A percentile compares a stretch with the other conserved stretches of the same genome.
Conservation (phyloP, 1,140 invertebrate species). For the Macrobrachium rosenbergii region DNA sequence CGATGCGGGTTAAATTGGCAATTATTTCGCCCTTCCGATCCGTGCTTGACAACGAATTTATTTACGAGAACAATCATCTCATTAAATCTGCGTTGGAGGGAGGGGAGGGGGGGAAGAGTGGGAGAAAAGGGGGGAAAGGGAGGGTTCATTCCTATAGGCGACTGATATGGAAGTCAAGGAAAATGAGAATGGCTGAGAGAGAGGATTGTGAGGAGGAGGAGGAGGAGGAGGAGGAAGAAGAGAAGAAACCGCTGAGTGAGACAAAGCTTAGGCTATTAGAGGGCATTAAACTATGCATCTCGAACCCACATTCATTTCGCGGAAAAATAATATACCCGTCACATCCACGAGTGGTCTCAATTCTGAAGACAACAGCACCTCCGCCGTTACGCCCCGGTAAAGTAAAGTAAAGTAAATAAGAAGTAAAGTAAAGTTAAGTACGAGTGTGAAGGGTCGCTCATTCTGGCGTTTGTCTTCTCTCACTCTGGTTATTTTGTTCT, state of each 20-base stretch:
- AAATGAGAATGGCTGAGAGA: not conserved
- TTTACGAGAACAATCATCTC: constrained; percentile 32
- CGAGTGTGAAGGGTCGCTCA: too few relatives aligned
- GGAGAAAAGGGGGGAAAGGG: not conserved
- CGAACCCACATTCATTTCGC: not conserved
- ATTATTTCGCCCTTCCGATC: not conserved
- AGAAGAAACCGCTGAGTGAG: not conserved
- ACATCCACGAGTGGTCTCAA: not conserved
- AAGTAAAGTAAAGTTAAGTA: too few relatives aligned
- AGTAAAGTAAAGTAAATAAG: too few relatives aligned
- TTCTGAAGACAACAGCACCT: not conserved
- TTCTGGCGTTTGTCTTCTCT: too few relatives aligned
- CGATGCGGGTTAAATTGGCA: not conserved
- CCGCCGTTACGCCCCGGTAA: too few relatives aligned
- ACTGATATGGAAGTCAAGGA: not conserved
- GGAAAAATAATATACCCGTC: constrained; percentile 16
- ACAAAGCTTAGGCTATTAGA: not conserved
- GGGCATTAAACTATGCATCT: not conserved
- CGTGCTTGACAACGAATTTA: constrained; percentile 8
- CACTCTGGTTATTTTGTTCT: too few relatives aligned
- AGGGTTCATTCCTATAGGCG: not conserved
- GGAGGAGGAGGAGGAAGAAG: not conserved
- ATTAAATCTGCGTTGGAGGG: not conserved
- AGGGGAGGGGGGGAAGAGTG: not conserved
- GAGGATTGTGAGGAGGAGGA: not conserved